phyloP scores from a whole-genome alignment of 2,113 vertebrate species.

The Dromaius novaehollandiae region DNA sequence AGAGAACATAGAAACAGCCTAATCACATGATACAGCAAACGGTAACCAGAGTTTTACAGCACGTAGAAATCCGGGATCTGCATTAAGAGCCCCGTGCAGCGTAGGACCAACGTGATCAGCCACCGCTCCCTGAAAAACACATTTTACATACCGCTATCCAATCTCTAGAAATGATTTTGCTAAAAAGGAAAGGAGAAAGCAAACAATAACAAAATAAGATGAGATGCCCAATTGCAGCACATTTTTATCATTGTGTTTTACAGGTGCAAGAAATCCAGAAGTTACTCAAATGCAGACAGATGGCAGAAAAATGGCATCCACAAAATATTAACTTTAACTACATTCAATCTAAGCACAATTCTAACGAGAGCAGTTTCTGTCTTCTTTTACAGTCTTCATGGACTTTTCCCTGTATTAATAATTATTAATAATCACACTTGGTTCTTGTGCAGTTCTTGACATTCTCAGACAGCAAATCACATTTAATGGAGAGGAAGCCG shows the following conservation, averaged over 20 bases:
- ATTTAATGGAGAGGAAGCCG: constrained; percentile 14
- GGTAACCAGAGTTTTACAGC: constrained; percentile 42
- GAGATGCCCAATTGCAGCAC: neutral
- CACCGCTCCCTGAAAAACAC: neutral
- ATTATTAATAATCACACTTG: neutral
- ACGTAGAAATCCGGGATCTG: constrained; percentile 53
- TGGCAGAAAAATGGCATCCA: neutral
- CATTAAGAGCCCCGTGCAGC: constrained; percentile 27
- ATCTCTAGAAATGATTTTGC: constrained; percentile 45
- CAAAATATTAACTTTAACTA: neutral
- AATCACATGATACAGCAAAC: neutral
- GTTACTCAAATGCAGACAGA: neutral
- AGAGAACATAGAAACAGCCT: constrained; percentile 24
- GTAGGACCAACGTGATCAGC: constrained; percentile 45
- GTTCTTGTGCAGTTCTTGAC: neutral
- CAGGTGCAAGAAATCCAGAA: neutral
- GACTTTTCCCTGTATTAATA: neutral
- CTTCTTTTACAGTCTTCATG: neutral
- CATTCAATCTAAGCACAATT: neutral
- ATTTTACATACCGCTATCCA: constrained; percentile 44
- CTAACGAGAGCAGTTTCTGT: neutral
- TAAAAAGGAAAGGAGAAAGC: neutral
- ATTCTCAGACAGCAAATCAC: constrained; percentile 37
- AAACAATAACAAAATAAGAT: neutral
- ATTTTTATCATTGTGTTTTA: neutral